Evolutionary conservation across 2,797 vertebrate species (phyloP).

Genomic region (Carcharodon carcharias): DNA sequence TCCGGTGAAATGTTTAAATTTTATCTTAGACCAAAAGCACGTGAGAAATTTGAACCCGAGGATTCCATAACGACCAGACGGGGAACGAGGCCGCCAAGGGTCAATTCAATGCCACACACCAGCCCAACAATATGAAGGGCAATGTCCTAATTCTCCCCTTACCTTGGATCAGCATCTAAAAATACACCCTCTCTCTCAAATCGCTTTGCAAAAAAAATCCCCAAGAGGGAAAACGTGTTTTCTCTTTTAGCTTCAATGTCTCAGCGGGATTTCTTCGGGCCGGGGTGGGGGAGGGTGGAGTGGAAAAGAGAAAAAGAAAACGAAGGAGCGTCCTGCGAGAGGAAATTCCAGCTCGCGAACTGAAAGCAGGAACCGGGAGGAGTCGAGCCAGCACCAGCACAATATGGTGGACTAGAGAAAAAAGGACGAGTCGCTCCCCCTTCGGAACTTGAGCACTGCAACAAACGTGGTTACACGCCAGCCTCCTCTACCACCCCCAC

Average conservation of each 20-base stretch:
- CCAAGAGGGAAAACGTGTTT: not conserved
- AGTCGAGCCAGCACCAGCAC: not conserved
- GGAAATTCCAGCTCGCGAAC: not conserved
- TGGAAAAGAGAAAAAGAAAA: not conserved
- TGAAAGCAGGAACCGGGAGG: not conserved
- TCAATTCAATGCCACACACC: not conserved
- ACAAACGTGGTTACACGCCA: slow-evolving; percentile 32
- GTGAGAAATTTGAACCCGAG: not conserved
- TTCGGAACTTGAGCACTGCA: not conserved
- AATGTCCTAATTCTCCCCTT: not conserved
- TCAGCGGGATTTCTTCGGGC: not conserved
- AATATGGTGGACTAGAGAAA: not conserved
- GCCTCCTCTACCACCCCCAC: not conserved
- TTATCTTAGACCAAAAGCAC: not conserved
- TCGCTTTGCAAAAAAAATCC: not conserved
- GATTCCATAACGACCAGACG: not conserved
- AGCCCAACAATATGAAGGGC: not conserved
- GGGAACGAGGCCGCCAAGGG: not conserved
- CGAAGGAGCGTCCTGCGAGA: not conserved
- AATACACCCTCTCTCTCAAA: not conserved
- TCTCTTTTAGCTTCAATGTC: not conserved
- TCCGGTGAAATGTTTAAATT: not conserved
- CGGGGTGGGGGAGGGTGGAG: no score
- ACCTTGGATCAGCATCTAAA: not conserved
- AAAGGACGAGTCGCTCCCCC: not conserved